Evolutionary conservation across 2,113 vertebrate species (phyloP), one percentile per base, ranked within the genome.

Genomic region (Phalacrocorax pelagicus): DNA sequence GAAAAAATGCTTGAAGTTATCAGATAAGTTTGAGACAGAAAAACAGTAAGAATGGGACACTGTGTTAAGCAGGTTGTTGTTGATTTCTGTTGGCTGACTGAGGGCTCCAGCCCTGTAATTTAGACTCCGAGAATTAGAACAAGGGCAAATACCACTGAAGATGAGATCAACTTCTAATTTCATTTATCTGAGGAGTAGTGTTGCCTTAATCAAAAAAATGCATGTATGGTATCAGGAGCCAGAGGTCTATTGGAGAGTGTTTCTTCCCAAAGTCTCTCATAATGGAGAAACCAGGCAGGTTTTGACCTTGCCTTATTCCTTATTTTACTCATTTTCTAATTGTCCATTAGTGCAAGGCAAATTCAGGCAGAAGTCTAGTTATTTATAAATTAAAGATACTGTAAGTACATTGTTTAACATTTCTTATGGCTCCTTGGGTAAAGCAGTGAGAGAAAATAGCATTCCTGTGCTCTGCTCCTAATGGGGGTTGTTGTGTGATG

Each of bases 111-210:
- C 51, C 38, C 32, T 62, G 5, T 73, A 59, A 52, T 96, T 90
- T 52, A 67, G 59, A 24, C 80, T 78, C 46, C 51, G 47, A 52
- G 63, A 66, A 9, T 52, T 70, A 83, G 51, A 86, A 47, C 47
- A 88, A 74, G 59, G 30, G 62, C 54, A 90, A 80, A 90, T 90
- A 73, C 26, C 6, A 4, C 47, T 84, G 57, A 88, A 90, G 63
- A 94, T 94, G 90, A 96, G 51, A 55, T 88, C 75, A 78, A 86
- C 72, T 96, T 93, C 88, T 93, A 67, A 95, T 84, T 90, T 86
- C 47, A 67, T 63, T 90, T 92, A 79, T 78, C 77, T 81, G 65
- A 61, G 81, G 29, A 82, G 46, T 15, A 66, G 42, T 81, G 71
- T 86, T 92, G 46, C 67, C 58, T 55, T 70, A 63, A 90, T 90